Evolutionary conservation across 2,113 vertebrate species (phyloP), one percentile per base, ranked within the genome.

Genomic region (Delphinapterus leucas): DNA sequence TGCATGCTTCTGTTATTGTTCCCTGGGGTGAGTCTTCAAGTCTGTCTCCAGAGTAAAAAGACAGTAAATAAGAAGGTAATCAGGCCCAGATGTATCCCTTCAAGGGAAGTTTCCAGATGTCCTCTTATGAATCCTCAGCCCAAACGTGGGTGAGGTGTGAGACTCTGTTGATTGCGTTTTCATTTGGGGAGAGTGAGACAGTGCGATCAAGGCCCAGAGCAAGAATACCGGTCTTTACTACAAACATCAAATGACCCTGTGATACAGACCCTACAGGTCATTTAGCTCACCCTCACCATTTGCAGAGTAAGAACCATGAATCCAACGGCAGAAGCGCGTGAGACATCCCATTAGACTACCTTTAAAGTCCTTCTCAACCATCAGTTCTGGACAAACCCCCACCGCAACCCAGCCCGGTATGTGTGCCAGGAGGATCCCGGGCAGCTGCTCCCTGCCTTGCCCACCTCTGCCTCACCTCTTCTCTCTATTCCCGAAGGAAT

Each of bases 21-120:
- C 26, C 38, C 60, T 23, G n/a, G 68, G 38, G 87, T 70, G 61
- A 53, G 80, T 41, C 14, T 53, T 49, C 3, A 23, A 71, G 31
- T 63, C 81, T 63, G 60, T 81, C 90, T 94, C 65, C 90, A 68
- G 87, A 84, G 65, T 31, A 21, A 92, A 58, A 95, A 95, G 84
- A 80, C 82, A 93, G 82, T 83, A 58, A 93, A 91, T 73, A 94
- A 61, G 80, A 92, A 79, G 80, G 71, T 81, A 92, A 93, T 80
- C 25, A 63, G 63, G 61, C 71, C 81, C 93, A 90, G 90, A 81
- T 86, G 90, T 80, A 70, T 65, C 76, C 73, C 80, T 90, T 60
- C 41, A 8, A 70, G 61, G 77, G 73, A 91, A 58, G 76, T 94
- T 94, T 95, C 93, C 95, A 90, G 94, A 92, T 88, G 70, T 96